Evolutionary conservation across 1,140 invertebrate species (phyloP).

Genomic region (Homarus americanus): DNA sequence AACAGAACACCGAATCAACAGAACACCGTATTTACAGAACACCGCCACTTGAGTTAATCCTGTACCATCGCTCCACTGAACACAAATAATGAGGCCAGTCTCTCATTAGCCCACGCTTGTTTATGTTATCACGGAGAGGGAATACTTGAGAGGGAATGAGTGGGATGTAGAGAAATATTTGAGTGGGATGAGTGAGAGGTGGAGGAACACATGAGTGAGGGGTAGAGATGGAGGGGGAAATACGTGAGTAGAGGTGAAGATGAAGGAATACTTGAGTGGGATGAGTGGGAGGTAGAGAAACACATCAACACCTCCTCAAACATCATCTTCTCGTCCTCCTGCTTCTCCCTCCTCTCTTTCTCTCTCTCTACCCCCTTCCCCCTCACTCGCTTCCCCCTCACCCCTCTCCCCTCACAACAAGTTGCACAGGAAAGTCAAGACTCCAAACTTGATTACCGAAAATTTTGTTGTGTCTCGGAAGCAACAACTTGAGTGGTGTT

Average conservation of each 20-base stretch:
- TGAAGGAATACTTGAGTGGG: background rate
- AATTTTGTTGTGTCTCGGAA: too few species aligned
- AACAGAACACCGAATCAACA: too few species aligned
- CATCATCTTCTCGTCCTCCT: too few species aligned
- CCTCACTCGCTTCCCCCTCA: background rate
- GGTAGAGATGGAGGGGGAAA: background rate
- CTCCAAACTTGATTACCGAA: too few species aligned
- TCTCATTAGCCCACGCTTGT: too few species aligned
- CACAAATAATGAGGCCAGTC: too few species aligned
- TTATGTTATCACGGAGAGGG: conserved; percentile 2
- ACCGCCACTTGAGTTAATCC: too few species aligned
- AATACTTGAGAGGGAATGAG: background rate
- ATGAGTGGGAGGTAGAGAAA: background rate
- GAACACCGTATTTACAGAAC: too few species aligned
- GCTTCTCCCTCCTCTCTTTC: background rate
- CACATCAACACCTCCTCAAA: background rate
- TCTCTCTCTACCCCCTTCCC: conserved; percentile 1
- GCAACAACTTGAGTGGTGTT: too few species aligned
- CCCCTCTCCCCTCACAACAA: too few species aligned
- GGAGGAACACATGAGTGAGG: background rate
- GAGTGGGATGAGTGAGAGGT: background rate
- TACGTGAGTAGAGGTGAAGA: background rate
- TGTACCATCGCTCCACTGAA: too few species aligned
- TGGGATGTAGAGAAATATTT: background rate
- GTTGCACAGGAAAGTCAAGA: too few species aligned